A percentile compares a stretch with the other conserved stretches of the same genome.
These are phyloP conservation scores for Tenebrosternarchus preto DNA, from an alignment of 2,113 vertebrate species.

Conservation along the genomic window DNA sequence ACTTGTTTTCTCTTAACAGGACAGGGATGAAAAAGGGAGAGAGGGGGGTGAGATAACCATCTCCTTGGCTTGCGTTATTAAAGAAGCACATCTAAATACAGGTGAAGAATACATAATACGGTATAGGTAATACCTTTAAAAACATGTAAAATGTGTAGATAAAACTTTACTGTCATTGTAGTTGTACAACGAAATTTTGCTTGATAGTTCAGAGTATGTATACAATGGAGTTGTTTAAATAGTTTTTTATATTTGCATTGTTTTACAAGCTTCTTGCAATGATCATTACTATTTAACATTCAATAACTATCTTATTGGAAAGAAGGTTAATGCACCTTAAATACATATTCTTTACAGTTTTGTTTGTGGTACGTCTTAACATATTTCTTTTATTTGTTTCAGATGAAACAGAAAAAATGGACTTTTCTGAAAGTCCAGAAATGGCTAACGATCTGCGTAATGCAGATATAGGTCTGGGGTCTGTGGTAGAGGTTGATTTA, in stretches of 20 bases:
- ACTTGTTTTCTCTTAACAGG: constrained; percentile 66
- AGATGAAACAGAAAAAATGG: constrained; percentile 42
- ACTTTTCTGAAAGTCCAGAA: not conserved
- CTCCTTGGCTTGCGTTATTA: constrained; percentile 69
- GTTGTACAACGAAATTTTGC: no score
- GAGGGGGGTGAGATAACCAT: constrained; percentile 67
- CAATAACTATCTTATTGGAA: not conserved
- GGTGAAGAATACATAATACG: constrained; percentile 57
- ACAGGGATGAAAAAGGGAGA: constrained; percentile 66
- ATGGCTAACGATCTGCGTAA: not conserved
- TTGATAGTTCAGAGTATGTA: no score
- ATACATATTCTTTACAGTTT: rapidly evolving
- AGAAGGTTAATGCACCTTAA: not conserved
- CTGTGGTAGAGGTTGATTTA: constrained; percentile 79
- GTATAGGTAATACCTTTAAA: no score
- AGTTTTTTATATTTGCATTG: no score
- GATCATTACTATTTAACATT: no score
- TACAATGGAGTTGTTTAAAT: no score
- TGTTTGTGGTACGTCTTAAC: not conserved
- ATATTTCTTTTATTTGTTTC: not conserved
- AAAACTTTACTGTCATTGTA: no score
- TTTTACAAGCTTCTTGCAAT: no score
- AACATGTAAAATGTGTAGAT: no score
- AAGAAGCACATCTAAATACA: constrained; percentile 68
- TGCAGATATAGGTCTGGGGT: constrained; percentile 67